Percentiles rank a stretch among this genome's conserved stretches.
These are phyloP conservation scores for Amphipoea oculea DNA, from an alignment of 2,888 invertebrate genomes.

Conservation along the genomic window DNA sequence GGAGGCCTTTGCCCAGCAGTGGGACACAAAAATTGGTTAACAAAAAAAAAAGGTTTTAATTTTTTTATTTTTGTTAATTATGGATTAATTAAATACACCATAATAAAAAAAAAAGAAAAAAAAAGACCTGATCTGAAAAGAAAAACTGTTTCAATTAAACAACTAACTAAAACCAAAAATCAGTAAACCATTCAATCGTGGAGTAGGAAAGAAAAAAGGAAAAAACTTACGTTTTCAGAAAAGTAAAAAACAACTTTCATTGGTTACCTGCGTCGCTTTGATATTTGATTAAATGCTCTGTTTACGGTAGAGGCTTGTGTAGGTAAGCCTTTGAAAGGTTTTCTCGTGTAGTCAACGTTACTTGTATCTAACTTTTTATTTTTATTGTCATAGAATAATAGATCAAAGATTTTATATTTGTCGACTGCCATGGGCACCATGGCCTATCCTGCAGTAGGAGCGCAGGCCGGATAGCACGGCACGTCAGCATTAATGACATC, in stretches of 20 bases:
- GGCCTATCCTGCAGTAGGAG: too few relatives aligned
- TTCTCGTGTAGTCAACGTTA: not conserved
- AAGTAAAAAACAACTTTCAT: not conserved
- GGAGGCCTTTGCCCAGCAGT: too few relatives aligned
- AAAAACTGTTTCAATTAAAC: not conserved
- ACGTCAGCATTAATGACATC: too few relatives aligned
- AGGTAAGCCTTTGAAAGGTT: conserved; percentile 6
- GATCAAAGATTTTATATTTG: not conserved
- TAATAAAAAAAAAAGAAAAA: too few relatives aligned
- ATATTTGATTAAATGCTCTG: not conserved
- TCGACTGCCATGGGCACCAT: too few relatives aligned
- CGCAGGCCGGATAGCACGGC: too few relatives aligned
- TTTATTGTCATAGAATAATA: not conserved
- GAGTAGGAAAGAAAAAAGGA: not conserved
- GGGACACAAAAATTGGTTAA: too few relatives aligned
- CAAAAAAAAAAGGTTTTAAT: too few relatives aligned
- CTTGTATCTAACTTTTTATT: not conserved
- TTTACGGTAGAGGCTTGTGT: not conserved
- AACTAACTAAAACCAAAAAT: not conserved
- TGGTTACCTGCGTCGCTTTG: not conserved
- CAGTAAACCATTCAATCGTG: not conserved
- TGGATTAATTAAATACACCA: too few relatives aligned
- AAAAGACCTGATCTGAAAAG: too few relatives aligned
- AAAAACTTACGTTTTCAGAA: not conserved
- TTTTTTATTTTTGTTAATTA: too few relatives aligned